Conservation (phyloP, 2,113 vertebrate genomes). For the Eurypyga helias region DNA sequence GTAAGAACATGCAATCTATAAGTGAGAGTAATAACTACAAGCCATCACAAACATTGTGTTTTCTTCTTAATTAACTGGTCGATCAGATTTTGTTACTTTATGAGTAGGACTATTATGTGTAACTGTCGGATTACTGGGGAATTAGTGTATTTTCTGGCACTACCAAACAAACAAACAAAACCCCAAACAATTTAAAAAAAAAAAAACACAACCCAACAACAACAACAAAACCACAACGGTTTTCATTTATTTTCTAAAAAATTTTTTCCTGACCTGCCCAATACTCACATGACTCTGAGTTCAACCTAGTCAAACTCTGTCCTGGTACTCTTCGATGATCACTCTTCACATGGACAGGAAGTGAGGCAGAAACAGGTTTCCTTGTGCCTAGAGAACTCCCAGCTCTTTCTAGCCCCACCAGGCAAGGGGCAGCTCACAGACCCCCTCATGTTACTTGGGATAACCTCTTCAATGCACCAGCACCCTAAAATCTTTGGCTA, state of each 20-base stretch:
- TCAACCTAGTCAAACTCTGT: background rate
- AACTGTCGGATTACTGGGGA: background rate
- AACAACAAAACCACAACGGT: background rate
- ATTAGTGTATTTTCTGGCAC: background rate
- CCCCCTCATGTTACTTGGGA: background rate
- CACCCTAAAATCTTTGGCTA: background rate
- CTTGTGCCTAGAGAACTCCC: background rate
- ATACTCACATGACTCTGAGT: background rate
- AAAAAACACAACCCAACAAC: too few relatives aligned
- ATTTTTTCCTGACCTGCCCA: background rate
- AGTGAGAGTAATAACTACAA: background rate
- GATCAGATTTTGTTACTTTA: background rate
- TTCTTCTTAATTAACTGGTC: background rate
- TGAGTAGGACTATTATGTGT: rapidly evolving
- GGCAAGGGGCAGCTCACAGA: background rate
- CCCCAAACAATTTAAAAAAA: too few relatives aligned
- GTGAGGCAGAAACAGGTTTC: background rate
- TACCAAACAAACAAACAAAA: background rate
- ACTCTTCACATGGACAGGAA: background rate
- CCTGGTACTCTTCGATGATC: background rate
- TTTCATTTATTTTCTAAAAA: background rate
- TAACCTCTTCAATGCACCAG: background rate
- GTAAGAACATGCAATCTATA: background rate
- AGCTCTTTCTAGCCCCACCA: background rate
- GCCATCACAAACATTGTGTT: background rate